Conservation (phyloP, 1,140 invertebrate genomes). For the Drosophila seguyi region DNA sequence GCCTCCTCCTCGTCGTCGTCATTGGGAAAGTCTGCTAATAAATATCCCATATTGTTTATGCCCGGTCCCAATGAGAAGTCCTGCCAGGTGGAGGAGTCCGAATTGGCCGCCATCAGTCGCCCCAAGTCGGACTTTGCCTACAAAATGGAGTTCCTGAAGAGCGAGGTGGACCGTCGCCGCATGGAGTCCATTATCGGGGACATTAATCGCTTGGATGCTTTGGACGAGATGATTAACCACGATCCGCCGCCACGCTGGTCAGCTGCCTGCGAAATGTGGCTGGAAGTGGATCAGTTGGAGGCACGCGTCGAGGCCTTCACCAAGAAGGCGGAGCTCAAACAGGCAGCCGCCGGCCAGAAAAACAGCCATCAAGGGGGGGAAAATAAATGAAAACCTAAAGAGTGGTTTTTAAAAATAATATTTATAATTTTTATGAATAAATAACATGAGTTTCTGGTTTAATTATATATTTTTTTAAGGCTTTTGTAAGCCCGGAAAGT, state of each 20-base stretch:
- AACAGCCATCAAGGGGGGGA: no score
- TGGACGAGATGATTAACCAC: slow-evolving; percentile 7
- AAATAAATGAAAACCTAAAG: no score
- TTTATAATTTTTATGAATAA: no score
- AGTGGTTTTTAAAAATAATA: no score
- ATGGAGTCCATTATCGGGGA: slow-evolving; percentile 7
- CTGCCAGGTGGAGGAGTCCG: neutral
- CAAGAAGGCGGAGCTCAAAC: no score
- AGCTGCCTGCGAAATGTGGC: slow-evolving; percentile 26
- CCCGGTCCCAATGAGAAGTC: slow-evolving; percentile 14
- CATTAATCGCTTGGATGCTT: neutral
- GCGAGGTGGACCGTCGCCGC: neutral
- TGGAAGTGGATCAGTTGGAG: slow-evolving; percentile 31
- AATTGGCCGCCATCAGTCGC: neutral
- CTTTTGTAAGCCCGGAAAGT: no score
- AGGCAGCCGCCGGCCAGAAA: no score
- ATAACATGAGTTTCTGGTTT: no score
- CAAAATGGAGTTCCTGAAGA: neutral
- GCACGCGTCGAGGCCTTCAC: slow-evolving; percentile 2
- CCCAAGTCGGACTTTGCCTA: neutral
- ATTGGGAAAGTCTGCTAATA: no score
- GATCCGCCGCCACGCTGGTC: slow-evolving; percentile 34
- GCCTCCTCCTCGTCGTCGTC: neutral
- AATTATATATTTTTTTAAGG: no score
- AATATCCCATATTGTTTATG: neutral